phyloP scores from a whole-genome alignment of 2,888 invertebrate species.

The Glomeris marginata region DNA sequence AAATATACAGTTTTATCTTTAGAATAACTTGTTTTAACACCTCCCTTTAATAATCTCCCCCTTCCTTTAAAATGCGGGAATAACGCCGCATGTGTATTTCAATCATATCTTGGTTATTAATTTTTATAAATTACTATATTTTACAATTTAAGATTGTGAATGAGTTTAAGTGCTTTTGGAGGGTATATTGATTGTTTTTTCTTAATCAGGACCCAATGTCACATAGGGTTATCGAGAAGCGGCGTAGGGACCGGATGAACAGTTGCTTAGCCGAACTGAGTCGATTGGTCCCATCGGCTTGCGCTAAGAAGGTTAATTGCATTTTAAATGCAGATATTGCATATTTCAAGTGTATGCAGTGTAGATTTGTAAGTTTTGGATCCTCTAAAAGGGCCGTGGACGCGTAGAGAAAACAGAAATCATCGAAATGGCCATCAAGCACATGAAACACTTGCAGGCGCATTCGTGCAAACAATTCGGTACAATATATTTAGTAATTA shows the following conservation, averaged over 20 bases:
- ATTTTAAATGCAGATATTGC: conserved; percentile 4
- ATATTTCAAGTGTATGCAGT: neutral
- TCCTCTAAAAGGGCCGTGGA: conserved; percentile 68
- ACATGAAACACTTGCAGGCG: conserved; percentile 70
- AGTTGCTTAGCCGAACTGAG: conserved; percentile 89
- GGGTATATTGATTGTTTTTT: no score
- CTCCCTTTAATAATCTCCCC: no score
- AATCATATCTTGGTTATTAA: no score
- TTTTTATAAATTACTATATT: no score
- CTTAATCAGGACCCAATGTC: conserved; percentile 85
- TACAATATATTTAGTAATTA: no score
- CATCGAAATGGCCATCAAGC: conserved; percentile 93
- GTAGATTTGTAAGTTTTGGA: conserved; percentile 15
- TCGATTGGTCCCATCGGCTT: conserved; percentile 79
- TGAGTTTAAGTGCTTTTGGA: no score
- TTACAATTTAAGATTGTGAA: no score
- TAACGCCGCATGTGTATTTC: no score
- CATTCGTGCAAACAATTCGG: conserved; percentile 29
- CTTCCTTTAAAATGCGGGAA: no score
- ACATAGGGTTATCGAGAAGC: conserved; percentile 93
- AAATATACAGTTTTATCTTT: no score
- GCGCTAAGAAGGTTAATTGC: conserved; percentile 55
- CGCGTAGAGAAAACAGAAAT: conserved; percentile 96
- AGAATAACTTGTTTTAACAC: no score
- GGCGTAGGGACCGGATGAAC: conserved; percentile 91